Conservation (phyloP, 2,888 invertebrate genomes). For the Lasioglossum leucozonium region DNA sequence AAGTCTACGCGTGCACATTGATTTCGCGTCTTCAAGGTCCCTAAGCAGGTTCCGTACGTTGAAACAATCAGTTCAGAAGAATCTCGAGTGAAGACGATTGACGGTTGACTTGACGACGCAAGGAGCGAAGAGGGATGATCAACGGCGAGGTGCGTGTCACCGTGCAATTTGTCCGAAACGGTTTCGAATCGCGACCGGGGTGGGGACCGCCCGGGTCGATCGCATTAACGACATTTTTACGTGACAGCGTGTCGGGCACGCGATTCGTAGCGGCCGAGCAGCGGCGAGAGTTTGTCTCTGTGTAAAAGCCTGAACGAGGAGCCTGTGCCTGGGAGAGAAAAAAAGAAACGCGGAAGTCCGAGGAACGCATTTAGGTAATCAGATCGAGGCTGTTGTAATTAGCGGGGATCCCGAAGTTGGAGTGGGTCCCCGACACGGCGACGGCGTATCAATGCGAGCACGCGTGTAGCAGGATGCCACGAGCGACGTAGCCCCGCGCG, state of each 20-base stretch:
- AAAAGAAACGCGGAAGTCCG: conserved; percentile 20
- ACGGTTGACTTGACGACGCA: conserved; percentile 24
- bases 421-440: background rate
- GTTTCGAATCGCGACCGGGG: conserved; percentile 61
- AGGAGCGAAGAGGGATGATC: conserved; percentile 23
- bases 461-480: conserved; percentile 23
- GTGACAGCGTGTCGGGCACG: conserved; percentile 64
- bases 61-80: too few relatives aligned
- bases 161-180: conserved; percentile 70
- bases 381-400: conserved; percentile 67
- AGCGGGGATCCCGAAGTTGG: conserved; percentile 56
- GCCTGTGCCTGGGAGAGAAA: conserved; percentile 5
- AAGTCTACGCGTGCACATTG: background rate
- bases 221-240: conserved; percentile 77
- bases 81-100: background rate
- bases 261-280: too few relatives aligned
- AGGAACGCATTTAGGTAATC: conserved; percentile 61
- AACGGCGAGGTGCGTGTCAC: conserved; percentile 62
- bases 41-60: too few relatives aligned
- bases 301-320: conserved; percentile 19
- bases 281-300: too few relatives aligned
- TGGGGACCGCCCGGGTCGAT: conserved; percentile 65
- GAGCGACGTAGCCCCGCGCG: conserved; percentile 5
- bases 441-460: conserved; percentile 22
- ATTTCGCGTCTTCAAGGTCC: too few relatives aligned